Evolutionary conservation across 2,797 vertebrate species (phyloP).

Genomic region (Sebastes taczanowskii): DNA sequence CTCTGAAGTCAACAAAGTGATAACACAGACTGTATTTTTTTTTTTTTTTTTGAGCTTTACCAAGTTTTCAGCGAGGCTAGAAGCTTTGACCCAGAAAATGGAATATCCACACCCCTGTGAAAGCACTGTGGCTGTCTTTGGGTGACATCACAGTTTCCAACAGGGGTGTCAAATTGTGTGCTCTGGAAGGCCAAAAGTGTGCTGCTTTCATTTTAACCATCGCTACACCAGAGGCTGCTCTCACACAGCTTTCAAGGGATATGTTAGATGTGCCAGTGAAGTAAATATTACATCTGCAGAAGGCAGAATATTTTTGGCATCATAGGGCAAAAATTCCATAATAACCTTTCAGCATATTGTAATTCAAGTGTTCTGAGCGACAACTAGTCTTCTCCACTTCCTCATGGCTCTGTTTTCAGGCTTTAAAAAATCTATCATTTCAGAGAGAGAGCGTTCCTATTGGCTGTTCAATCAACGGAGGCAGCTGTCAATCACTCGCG

Average conservation of each 20-base stretch:
- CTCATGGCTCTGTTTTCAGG: background rate
- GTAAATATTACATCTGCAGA: background rate
- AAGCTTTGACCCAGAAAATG: slow-evolving; percentile 59
- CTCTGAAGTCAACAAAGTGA: slow-evolving; percentile 18
- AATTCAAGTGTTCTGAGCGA: too few species aligned
- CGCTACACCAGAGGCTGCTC: background rate
- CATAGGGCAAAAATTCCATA: too few species aligned
- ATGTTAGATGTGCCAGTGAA: background rate
- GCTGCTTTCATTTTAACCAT: slow-evolving; percentile 16
- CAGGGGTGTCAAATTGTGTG: slow-evolving; percentile 31
- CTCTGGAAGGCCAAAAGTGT: background rate
- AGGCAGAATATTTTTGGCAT: too few species aligned
- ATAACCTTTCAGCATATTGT: too few species aligned
- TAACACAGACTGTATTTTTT: background rate
- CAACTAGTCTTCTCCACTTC: too few species aligned
- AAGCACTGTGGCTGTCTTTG: slow-evolving; percentile 8
- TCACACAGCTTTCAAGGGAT: background rate
- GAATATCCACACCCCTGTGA: slow-evolving; percentile 32
- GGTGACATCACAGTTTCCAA: slow-evolving; percentile 39
- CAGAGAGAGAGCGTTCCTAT: too few species aligned
- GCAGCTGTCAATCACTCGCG: too few species aligned
- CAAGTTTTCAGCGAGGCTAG: slow-evolving; percentile 15
- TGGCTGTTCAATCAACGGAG: too few species aligned
- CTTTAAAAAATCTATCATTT: too few species aligned
- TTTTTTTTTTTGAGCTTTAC: background rate